Conservation (phyloP, 2,113 vertebrate genomes). For the Poicephalus gulielmi region DNA sequence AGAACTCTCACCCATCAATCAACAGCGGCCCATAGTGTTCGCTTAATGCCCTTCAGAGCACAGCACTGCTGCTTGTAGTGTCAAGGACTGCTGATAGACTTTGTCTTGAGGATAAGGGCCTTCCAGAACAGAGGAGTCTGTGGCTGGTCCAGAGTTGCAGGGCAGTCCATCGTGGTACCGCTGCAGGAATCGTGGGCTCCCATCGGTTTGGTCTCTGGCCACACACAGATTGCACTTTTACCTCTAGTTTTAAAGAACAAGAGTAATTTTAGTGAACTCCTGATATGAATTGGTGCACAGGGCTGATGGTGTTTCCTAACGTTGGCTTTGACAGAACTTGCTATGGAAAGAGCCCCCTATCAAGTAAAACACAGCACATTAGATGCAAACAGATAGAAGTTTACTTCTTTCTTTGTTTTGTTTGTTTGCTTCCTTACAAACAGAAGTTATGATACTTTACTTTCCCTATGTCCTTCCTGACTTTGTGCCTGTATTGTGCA, state of each 20-base stretch:
- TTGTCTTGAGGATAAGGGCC: not conserved
- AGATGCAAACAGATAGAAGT: not conserved
- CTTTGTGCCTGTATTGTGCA: not conserved
- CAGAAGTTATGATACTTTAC: not conserved
- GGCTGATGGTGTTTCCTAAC: not conserved
- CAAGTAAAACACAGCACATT: not conserved
- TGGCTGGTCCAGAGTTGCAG: not conserved
- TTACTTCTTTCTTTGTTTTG: not conserved
- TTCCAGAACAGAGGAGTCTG: not conserved
- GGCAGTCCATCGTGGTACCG: fast-evolving
- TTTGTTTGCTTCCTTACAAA: not conserved
- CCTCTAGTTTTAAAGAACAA: not conserved
- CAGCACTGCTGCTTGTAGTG: not conserved
- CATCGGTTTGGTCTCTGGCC: fast-evolving
- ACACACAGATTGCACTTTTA: not conserved
- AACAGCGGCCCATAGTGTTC: not conserved
- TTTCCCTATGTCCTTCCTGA: not conserved
- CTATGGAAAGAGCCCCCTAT: not conserved
- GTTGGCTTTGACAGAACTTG: not conserved
- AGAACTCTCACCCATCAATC: not conserved
- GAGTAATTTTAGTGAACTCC: not conserved
- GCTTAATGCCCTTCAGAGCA: not conserved
- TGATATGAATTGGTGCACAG: not conserved
- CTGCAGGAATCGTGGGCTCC: not conserved
- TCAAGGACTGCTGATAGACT: not conserved